Evolutionary conservation across 2,888 invertebrate species (phyloP), one percentile per base, ranked within the genome.

Genomic region (Pseudococcus viburni): DNA sequence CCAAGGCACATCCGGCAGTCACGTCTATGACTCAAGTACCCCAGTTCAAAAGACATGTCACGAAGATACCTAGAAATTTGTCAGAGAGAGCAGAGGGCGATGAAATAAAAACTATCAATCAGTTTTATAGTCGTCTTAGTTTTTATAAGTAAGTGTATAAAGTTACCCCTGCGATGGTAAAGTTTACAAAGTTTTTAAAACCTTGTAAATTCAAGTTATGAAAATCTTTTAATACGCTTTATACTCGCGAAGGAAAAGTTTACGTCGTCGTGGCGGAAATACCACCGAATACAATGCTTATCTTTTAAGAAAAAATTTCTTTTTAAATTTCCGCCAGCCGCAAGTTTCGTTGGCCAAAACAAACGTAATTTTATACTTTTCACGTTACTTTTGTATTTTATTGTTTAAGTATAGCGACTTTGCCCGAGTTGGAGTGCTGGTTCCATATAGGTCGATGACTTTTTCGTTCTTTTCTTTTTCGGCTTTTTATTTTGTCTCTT

Each of bases 191-290:
- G 68, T 73, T 73, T 73, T 73, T 73, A 73, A 73, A 73, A 73
- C 33, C 68, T 73, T 73, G 68, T 73, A 73, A 80, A 46, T 80
- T 80, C 11, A 46, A 33, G 80, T 80, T 80, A 80, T 80, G 80
- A 80, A 80, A 80, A 80, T 80, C 80, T 80, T 80, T 80, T 80
- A 80, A 80, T 80, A 80, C 80, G n/a, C 17, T 80, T 19, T 59
- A 59, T 5, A 33, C 26, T 33, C 26, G 26, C 26, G 26, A 33
- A 33, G 59, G 42, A 80, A 80, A 80, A 80, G 80, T 80, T 80
- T 80, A 3, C 80, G 80, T 42, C 42, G 26, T 33, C 9, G 19
- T 42, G 8, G 80, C 80, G 80, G 39, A 80, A 42, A 46, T 19
- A 33, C 17, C 4, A 33, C 12, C 80, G 42, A 80, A 80, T 46